These are phyloP conservation scores for Melieria crassipennis DNA, from an alignment of 2,888 invertebrate genomes.

Conservation along the genomic window DNA sequence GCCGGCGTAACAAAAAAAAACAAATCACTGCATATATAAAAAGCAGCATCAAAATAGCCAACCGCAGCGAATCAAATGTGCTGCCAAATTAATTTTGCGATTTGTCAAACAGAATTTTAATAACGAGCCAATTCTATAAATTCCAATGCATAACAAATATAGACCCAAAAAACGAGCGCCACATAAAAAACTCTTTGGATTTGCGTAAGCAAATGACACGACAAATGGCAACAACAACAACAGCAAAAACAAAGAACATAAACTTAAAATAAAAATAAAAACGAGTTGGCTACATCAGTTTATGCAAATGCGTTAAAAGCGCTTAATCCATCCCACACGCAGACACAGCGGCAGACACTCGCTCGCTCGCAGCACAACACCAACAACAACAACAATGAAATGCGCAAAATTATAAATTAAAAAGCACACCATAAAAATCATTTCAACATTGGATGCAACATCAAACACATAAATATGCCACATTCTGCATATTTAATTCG, in stretches of 20 bases:
- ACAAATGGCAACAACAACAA: background rate
- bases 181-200: no score
- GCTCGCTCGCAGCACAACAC: background rate
- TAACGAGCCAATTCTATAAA: constrained; percentile 6
- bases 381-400: constrained; percentile 5
- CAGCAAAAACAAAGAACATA: background rate
- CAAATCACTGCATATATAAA: background rate
- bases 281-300: constrained; percentile 12
- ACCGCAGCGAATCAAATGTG: background rate
- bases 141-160: background rate
- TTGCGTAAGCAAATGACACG: background rate
- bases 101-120: constrained; percentile 23
- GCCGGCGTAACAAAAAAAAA: constrained; percentile 5
- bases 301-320: constrained; percentile 15
- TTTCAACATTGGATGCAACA: constrained; percentile 7
- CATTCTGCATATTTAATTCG: constrained; percentile 5
- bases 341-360: background rate
- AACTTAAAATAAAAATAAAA: background rate
- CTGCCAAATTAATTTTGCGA: constrained; percentile 17
- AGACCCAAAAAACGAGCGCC: background rate
- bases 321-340: constrained; percentile 18
- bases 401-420: background rate
- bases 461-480: constrained; percentile 13
- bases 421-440: background rate
- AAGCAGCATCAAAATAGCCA: background rate